Evolutionary conservation across 2,113 vertebrate species (phyloP).

Genomic region (Plecturocebus donacophilus): DNA sequence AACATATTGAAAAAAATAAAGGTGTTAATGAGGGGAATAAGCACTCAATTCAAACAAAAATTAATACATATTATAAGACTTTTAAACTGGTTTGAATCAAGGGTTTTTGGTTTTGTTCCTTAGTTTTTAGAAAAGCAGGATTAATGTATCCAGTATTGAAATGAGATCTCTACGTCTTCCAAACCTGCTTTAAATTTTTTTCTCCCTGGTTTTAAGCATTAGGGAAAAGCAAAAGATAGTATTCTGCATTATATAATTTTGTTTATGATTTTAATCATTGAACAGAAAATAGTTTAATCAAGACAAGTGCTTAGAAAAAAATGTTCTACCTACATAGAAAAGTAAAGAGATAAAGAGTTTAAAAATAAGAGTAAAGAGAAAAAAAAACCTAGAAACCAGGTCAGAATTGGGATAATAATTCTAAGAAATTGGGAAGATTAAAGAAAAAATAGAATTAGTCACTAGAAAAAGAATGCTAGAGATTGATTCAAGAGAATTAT

Average conservation of each 20-base stretch:
- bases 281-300: neutral
- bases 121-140: neutral
- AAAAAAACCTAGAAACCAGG: neutral
- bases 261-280: neutral
- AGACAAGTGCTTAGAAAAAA: neutral
- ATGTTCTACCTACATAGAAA: neutral
- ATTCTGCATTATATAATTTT: neutral
- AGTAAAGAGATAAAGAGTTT: neutral
- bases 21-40: neutral
- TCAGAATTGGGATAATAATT: neutral
- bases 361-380: neutral
- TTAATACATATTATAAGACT: neutral
- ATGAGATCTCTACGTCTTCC: neutral
- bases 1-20: neutral
- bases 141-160: neutral
- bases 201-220: neutral
- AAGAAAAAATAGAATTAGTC: neutral
- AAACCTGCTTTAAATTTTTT: neutral
- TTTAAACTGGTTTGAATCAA: neutral
- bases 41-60: neutral
- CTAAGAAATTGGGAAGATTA: neutral
- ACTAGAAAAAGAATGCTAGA: neutral
- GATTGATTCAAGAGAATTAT: neutral
- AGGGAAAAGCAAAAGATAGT: neutral
- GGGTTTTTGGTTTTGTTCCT: neutral